A percentile compares a stretch with the other conserved stretches of the same genome.
Evolutionary conservation across 2,888 invertebrate genomes (phyloP).

Genomic region (Saturnia japonica): DNA sequence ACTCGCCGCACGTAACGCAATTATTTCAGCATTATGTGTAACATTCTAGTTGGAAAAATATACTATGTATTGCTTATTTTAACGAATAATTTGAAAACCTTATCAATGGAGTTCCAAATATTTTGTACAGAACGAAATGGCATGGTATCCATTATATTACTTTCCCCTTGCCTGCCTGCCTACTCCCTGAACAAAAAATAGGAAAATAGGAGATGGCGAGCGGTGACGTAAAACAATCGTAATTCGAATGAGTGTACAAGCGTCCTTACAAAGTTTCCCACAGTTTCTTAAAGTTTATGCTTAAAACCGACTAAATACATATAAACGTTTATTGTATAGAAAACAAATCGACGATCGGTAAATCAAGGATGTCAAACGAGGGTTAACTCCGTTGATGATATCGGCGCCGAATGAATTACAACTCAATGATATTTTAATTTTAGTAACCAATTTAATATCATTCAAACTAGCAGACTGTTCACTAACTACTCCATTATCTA

Average conservation of each 20-base stretch:
- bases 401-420: conserved; percentile 2
- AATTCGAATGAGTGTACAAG: background rate
- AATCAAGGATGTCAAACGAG: background rate
- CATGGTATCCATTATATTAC: no score
- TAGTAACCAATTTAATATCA: background rate
- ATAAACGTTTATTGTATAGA: background rate
- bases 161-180: no score
- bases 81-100: no score
- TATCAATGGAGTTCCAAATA: no score
- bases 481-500: background rate
- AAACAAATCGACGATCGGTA: background rate
- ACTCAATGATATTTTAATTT: background rate
- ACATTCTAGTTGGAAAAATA: no score
- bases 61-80: no score
- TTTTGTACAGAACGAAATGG: no score
- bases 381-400: conserved; percentile 1
- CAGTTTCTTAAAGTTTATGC: background rate
- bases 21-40: no score
- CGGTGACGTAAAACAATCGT: background rate
- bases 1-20: no score
- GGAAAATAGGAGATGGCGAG: no score
- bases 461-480: background rate
- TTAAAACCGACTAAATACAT: background rate
- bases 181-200: no score
- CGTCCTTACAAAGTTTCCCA: background rate